A percentile compares a stretch with the other conserved stretches of the same genome.
These are phyloP conservation scores for Ctenodactylus gundi DNA, from an alignment of 2,113 vertebrate genomes.

Conservation along the genomic window DNA sequence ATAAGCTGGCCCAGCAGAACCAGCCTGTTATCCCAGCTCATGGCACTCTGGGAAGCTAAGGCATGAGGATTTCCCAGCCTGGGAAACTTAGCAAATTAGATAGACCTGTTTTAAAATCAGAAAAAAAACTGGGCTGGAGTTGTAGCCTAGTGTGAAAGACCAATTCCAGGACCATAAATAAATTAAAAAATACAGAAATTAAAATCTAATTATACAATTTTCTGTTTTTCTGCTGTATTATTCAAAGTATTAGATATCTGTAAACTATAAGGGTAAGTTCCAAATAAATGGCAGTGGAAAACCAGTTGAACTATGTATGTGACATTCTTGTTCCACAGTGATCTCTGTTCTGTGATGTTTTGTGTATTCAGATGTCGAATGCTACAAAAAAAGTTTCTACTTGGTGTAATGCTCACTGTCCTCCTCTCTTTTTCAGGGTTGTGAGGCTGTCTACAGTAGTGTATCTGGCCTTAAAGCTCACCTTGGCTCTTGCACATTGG, in stretches of 20 bases:
- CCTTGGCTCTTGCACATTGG: conserved; percentile 92
- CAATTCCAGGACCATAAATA: no score
- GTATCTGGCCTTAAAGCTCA: conserved; percentile 96
- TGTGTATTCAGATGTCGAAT: background rate
- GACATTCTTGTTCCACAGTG: background rate
- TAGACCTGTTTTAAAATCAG: no score
- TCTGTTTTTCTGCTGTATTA: conserved; percentile 23
- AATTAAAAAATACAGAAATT: no score
- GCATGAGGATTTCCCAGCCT: no score
- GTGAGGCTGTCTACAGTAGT: conserved; percentile 92
- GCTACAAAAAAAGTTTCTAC: conserved; percentile 16
- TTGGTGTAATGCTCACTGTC: conserved; percentile 13
- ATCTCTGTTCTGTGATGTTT: background rate
- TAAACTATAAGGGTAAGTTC: background rate
- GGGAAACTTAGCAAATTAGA: no score
- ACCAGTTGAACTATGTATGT: background rate
- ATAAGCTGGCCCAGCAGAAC: no score
- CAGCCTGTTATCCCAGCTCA: no score
- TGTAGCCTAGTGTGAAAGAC: no score
- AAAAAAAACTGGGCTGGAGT: no score
- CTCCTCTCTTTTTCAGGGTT: conserved; percentile 87
- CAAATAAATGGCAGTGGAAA: background rate
- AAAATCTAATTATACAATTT: background rate
- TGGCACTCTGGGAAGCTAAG: no score
- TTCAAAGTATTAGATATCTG: background rate